phyloP scores from a whole-genome alignment of 92 coral and sea anemone genomes.

The Virgularia gustaviana region DNA sequence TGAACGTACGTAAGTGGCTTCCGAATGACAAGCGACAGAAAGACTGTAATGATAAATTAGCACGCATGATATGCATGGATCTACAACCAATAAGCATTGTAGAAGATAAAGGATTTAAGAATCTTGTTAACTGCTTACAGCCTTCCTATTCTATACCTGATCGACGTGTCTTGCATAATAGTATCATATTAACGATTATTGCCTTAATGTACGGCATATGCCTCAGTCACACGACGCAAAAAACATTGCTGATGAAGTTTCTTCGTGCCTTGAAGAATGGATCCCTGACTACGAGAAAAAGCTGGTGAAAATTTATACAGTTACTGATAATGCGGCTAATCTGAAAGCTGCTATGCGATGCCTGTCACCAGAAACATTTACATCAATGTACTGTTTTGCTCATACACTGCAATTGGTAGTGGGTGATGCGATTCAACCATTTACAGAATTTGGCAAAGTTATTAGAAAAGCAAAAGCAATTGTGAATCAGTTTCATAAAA shows the following conservation, averaged over 20 bases:
- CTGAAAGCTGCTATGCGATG: not conserved
- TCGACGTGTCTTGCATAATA: constrained; percentile 11
- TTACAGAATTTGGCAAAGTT: constrained; percentile 14
- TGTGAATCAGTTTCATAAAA: constrained; percentile 27
- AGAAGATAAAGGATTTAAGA: constrained; percentile 18
- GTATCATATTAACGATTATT: not conserved
- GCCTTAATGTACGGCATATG: constrained; percentile 17
- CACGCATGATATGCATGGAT: constrained; percentile 27
- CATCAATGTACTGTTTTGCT: not conserved
- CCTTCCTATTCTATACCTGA: constrained; percentile 20
- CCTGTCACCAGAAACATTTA: not conserved
- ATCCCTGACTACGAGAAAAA: constrained; percentile 24
- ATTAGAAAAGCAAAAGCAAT: constrained; percentile 20
- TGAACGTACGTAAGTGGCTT: constrained; percentile 5
- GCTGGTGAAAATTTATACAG: constrained; percentile 17
- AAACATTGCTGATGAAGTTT: constrained; percentile 19
- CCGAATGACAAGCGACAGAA: constrained; percentile 27
- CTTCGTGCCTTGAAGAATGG: constrained; percentile 24
- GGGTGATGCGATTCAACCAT: constrained; percentile 10
- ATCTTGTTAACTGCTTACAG: constrained; percentile 17
- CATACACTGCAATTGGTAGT: not conserved
- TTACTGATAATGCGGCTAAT: not conserved
- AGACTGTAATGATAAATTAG: constrained; percentile 9
- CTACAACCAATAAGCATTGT: constrained; percentile 34
- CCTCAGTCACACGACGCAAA: constrained; percentile 28